Evolutionary conservation across 2,113 vertebrate species (phyloP).

Genomic region (Perca schrenkii): DNA sequence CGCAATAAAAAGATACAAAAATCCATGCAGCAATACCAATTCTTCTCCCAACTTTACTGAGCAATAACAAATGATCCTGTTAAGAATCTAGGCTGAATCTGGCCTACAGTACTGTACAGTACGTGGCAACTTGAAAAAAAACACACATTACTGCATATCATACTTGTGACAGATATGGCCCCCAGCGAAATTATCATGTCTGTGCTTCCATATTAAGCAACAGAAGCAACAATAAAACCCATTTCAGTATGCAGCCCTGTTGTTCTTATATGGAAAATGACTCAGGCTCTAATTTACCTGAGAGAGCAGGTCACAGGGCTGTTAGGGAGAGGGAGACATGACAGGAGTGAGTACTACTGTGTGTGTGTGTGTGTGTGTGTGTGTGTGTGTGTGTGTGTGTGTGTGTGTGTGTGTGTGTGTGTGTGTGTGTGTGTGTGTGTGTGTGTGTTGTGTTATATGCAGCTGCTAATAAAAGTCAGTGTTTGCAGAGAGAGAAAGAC

Average conservation of each 20-base stretch:
- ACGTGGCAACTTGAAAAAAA: conserved; percentile 35
- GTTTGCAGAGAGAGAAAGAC: conserved; percentile 23
- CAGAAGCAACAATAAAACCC: conserved; percentile 32
- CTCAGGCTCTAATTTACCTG: conserved; percentile 54
- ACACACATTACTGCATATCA: conserved; percentile 29
- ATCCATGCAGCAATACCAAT: neutral
- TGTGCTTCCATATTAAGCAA: conserved; percentile 40
- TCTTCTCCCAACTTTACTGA: neutral
- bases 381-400: neutral
- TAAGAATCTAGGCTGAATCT: conserved; percentile 18
- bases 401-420: neutral
- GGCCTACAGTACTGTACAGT: neutral
- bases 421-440: neutral
- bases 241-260: conserved; percentile 15
- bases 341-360: neutral
- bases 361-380: neutral
- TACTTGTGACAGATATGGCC: conserved; percentile 39
- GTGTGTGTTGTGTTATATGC: neutral
- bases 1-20: neutral
- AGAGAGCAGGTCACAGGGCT: conserved; percentile 5
- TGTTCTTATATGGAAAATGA: conserved; percentile 28
- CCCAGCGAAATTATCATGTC: conserved; percentile 35
- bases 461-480: conserved; percentile 19
- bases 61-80: neutral
- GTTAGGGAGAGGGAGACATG: conserved; percentile 6